Percentiles rank a stretch among this genome's conserved stretches.
Conservation (phyloP, 2,888 invertebrate genomes). For the Flexamia atlantica region DNA sequence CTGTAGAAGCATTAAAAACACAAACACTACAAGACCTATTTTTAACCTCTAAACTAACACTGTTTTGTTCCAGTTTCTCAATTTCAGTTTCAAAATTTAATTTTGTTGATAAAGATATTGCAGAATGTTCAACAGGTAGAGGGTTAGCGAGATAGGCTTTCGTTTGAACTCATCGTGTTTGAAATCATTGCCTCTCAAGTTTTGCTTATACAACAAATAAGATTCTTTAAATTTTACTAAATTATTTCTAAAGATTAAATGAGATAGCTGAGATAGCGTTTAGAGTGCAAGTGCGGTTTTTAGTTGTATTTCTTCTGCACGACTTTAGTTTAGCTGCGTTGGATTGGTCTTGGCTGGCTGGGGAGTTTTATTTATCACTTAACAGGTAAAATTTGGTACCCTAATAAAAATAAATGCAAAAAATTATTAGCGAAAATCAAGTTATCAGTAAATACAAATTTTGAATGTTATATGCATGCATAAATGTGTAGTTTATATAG, state of each 20-base stretch:
- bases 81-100: slow-evolving; percentile 34
- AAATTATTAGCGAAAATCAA: not conserved
- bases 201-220: not conserved
- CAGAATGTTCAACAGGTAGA: slow-evolving; percentile 30
- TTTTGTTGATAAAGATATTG: slow-evolving; percentile 41
- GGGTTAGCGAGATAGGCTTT: slow-evolving; percentile 1
- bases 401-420: not conserved
- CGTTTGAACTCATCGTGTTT: not conserved
- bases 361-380: slow-evolving; percentile 28
- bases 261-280: not conserved
- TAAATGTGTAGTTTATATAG: slow-evolving; percentile 8
- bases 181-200: not conserved
- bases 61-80: not conserved
- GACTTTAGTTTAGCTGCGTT: slow-evolving; percentile 37
- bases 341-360: slow-evolving; percentile 39
- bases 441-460: not conserved
- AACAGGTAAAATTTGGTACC: slow-evolving; percentile 18
- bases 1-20: not conserved
- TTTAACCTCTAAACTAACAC: not conserved
- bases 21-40: no score
- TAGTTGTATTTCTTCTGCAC: slow-evolving; percentile 39
- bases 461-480: slow-evolving; percentile 3
- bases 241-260: not conserved
- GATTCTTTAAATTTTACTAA: not conserved
- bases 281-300: slow-evolving; percentile 7